Conservation (phyloP, 2,113 vertebrate species). For the Baryphthengus martii region DNA sequence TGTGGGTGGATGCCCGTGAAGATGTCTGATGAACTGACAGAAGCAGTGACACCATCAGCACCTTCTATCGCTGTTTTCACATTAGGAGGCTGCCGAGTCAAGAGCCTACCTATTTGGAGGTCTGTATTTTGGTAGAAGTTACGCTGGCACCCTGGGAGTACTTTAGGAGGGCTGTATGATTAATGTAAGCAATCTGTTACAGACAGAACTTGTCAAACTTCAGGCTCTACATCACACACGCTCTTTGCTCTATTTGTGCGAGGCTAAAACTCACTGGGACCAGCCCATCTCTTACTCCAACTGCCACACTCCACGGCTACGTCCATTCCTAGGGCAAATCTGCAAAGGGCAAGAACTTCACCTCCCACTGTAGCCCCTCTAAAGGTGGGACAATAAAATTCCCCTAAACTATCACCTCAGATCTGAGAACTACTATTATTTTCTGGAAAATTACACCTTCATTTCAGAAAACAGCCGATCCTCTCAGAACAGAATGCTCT, state of each 20-base stretch:
- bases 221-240: no score
- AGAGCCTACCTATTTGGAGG: neutral
- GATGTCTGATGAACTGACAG: neutral
- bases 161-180: fast-evolving
- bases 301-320: fast-evolving
- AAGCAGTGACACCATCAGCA: neutral
- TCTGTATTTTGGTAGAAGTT: neutral
- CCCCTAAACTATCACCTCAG: neutral
- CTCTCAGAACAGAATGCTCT: neutral
- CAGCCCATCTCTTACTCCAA: neutral
- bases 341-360: neutral
- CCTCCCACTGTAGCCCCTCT: neutral
- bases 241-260: fast-evolving
- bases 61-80: fast-evolving
- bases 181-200: neutral
- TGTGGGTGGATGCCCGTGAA: no score
- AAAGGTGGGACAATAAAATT: neutral
- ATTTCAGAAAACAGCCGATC: neutral
- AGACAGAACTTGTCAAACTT: neutral
- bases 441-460: neutral
- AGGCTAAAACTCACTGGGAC: neutral
- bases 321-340: neutral
- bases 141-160: neutral
- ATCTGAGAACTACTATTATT: neutral
- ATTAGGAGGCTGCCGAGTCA: neutral